Conservation (phyloP, 1,140 invertebrate species). For the Microplitis demolitor region DNA sequence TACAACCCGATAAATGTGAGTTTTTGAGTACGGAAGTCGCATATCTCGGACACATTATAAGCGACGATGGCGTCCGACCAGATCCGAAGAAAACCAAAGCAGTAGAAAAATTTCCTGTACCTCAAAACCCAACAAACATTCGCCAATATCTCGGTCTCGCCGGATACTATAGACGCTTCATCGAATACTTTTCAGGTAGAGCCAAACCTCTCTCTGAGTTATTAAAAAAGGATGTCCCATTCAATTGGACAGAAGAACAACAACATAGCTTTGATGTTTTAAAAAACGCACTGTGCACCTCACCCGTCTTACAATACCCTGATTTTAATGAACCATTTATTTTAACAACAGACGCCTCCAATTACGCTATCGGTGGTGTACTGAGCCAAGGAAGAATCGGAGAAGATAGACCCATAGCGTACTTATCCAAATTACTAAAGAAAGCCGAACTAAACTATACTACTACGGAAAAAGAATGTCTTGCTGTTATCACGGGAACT, state of each 20-base stretch:
- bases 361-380: too few relatives aligned
- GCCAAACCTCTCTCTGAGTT: not conserved
- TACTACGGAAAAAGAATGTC: too few relatives aligned
- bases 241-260: constrained; percentile 3
- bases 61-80: not conserved
- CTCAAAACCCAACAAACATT: constrained; percentile 2
- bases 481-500: too few relatives aligned
- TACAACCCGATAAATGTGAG: not conserved
- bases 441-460: too few relatives aligned
- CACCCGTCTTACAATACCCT: too few relatives aligned
- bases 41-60: not conserved
- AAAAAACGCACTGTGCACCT: too few relatives aligned
- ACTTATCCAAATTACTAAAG: too few relatives aligned
- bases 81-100: not conserved
- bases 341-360: too few relatives aligned
- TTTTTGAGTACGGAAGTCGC: not conserved
- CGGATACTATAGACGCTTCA: not conserved
- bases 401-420: too few relatives aligned
- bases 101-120: not conserved
- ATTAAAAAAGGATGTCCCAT: not conserved
- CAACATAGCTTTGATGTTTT: not conserved
- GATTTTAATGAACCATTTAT: too few relatives aligned
- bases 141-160: not conserved
- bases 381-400: too few relatives aligned
- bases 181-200: not conserved